A percentile compares a stretch with the other conserved stretches of the same genome.
Evolutionary conservation across 2,888 invertebrate genomes (phyloP).

Genomic region (Drosophila ochracea): DNA sequence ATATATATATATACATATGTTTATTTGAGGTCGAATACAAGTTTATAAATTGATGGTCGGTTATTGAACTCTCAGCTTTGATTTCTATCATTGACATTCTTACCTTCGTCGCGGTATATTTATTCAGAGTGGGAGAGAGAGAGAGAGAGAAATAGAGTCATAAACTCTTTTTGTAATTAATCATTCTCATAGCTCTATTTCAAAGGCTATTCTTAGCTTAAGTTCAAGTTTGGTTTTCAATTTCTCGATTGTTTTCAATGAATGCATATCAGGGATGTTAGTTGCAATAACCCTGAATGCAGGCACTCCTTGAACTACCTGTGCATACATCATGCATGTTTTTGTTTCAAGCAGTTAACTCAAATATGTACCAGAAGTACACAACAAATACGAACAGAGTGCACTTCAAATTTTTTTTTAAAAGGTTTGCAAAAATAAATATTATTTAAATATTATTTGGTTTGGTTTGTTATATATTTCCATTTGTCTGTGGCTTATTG

Average conservation of each 20-base stretch:
- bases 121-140: background rate
- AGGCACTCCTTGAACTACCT: slow-evolving; percentile 33
- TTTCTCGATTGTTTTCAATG: background rate
- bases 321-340: background rate
- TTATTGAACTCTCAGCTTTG: background rate
- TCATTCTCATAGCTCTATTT: background rate
- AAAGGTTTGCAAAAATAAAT: slow-evolving; percentile 67
- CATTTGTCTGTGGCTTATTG: slow-evolving; percentile 42
- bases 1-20: background rate
- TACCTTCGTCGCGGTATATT: background rate
- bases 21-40: background rate
- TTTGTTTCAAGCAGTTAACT: slow-evolving; percentile 33
- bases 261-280: slow-evolving; percentile 15
- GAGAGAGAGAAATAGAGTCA: background rate
- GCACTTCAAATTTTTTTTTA: slow-evolving; percentile 67
- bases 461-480: slow-evolving; percentile 26
- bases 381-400: slow-evolving; percentile 34
- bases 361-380: slow-evolving; percentile 55
- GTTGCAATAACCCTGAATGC: slow-evolving; percentile 1
- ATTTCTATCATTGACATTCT: background rate
- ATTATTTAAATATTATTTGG: slow-evolving; percentile 72
- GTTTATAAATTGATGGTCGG: background rate
- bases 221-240: background rate
- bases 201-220: background rate
- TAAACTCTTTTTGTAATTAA: background rate